phyloP scores from a whole-genome alignment of 1,140 invertebrate genomes.

The Trinorchestia longiramus region DNA sequence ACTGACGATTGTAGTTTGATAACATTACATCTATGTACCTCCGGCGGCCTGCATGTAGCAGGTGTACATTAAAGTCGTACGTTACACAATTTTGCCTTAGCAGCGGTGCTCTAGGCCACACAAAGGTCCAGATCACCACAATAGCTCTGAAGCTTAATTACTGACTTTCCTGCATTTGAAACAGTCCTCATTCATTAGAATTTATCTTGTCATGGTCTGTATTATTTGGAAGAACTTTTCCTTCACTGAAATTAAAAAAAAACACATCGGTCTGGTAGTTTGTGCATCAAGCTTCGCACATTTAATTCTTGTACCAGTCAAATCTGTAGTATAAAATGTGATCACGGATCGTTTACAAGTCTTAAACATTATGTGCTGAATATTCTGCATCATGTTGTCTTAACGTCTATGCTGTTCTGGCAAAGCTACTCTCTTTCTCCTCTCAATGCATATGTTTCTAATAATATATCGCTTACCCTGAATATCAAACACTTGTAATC shows the following conservation, averaged over 20 bases:
- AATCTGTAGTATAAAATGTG: background rate
- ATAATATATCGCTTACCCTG: background rate
- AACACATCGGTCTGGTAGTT: background rate
- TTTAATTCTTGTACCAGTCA: background rate
- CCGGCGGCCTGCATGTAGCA: background rate
- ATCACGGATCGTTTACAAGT: background rate
- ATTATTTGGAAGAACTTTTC: background rate
- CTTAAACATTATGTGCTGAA: background rate
- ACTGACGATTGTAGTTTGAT: too few species aligned
- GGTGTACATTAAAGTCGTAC: background rate
- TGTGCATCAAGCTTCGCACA: background rate
- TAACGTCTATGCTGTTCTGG: background rate
- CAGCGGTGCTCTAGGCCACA: background rate
- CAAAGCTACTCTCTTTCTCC: background rate
- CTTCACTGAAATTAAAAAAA: background rate
- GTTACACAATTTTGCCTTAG: background rate
- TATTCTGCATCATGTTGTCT: background rate
- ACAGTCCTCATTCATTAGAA: background rate
- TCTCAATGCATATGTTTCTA: background rate
- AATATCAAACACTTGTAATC: too few species aligned
- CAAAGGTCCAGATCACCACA: background rate
- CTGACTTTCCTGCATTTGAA: background rate
- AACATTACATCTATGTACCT: background rate
- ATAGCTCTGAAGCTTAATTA: background rate
- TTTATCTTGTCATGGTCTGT: background rate